Conservation (phyloP, 2,888 invertebrate genomes). For the Myopa testacea region DNA sequence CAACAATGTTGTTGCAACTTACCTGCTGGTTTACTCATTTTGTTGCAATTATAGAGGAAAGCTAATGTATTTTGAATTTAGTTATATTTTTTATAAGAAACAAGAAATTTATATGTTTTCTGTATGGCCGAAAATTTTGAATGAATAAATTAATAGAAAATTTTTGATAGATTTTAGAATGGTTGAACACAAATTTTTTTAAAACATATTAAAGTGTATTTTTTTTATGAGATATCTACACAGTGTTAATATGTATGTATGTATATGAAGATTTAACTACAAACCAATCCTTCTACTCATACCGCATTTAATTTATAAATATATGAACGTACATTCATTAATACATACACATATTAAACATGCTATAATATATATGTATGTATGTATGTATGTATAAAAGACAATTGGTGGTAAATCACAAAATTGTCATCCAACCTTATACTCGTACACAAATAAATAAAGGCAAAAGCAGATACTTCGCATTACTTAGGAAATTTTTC, state of each 20-base stretch:
- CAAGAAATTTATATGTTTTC: slow-evolving; percentile 40
- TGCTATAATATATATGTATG: not conserved
- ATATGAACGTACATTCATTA: too few relatives aligned
- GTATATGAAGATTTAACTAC: too few relatives aligned
- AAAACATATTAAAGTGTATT: not conserved
- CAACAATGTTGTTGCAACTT: not conserved
- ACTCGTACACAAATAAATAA: too few relatives aligned
- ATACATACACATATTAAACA: not conserved
- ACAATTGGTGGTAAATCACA: too few relatives aligned
- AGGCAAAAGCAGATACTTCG: too few relatives aligned
- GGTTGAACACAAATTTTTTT: slow-evolving; percentile 13
- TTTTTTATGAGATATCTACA: too few relatives aligned
- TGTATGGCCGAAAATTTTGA: slow-evolving; percentile 39
- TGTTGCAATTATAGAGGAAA: slow-evolving; percentile 58
- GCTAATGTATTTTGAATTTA: slow-evolving; percentile 53
- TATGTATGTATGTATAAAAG: not conserved
- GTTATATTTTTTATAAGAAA: slow-evolving; percentile 33
- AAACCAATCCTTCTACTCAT: not conserved
- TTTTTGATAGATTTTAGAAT: slow-evolving; percentile 29
- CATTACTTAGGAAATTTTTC: too few relatives aligned
- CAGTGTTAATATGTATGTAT: not conserved
- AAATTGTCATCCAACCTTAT: too few relatives aligned
- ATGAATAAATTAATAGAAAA: slow-evolving; percentile 37
- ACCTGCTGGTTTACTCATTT: slow-evolving; percentile 40
- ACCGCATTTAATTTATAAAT: not conserved